phyloP scores from a whole-genome alignment of 2,113 vertebrate genomes.

The Fulmarus glacialis region DNA sequence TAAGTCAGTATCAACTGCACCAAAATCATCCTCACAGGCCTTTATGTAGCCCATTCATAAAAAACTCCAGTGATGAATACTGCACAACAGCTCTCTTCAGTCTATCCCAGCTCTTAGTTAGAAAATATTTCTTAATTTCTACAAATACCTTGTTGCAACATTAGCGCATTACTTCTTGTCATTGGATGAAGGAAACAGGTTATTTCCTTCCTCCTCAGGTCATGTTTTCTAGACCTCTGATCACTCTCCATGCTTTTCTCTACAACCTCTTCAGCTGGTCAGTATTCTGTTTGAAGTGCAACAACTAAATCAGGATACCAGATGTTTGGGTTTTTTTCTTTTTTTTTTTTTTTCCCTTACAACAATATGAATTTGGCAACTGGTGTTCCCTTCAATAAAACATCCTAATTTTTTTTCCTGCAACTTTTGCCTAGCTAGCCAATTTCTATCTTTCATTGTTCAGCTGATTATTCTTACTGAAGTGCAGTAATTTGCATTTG shows the following conservation, averaged over 20 bases:
- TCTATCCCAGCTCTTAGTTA: not conserved
- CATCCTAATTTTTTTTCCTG: not conserved
- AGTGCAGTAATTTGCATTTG: slow-evolving; percentile 9
- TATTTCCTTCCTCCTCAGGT: not conserved
- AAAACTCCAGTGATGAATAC: not conserved
- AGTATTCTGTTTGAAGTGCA: not conserved
- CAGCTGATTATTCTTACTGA: slow-evolving; percentile 18
- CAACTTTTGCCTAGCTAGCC: not conserved
- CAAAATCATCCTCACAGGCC: not conserved
- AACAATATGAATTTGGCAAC: not conserved
- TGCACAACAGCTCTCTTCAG: not conserved
- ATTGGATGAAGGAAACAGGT: not conserved
- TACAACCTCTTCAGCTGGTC: not conserved
- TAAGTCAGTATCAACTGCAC: not conserved
- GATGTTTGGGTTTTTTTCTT: not conserved
- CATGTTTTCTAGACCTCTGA: not conserved
- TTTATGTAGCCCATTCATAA: not conserved
- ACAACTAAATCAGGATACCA: not conserved
- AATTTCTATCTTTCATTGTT: not conserved
- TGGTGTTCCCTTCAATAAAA: not conserved
- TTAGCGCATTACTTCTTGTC: not conserved
- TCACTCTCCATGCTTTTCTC: not conserved
- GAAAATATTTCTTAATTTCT: not conserved
- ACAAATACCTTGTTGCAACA: not conserved
- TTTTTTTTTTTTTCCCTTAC: too few relatives aligned